Evolutionary conservation across 2,113 vertebrate species (phyloP).

Genomic region (Pachypanchax playfairii): DNA sequence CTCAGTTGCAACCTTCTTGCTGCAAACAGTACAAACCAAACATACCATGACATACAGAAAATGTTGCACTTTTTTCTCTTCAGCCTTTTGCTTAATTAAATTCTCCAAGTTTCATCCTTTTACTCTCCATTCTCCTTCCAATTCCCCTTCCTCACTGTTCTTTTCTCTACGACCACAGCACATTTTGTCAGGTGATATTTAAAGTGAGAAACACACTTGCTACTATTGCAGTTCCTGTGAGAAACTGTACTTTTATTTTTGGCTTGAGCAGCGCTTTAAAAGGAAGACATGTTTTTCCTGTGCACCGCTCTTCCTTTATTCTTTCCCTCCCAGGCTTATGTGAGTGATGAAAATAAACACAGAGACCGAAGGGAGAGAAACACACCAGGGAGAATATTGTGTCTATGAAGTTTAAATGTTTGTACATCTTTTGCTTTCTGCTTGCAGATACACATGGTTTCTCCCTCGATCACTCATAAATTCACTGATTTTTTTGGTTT

Average conservation of each 20-base stretch:
- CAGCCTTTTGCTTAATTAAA: slow-evolving; percentile 5
- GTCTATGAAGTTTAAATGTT: slow-evolving; percentile 33
- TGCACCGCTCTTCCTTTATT: slow-evolving; percentile 9
- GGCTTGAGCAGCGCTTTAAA: slow-evolving; percentile 31
- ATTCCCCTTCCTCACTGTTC: not conserved
- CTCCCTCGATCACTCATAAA: slow-evolving; percentile 20
- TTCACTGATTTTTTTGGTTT: not conserved
- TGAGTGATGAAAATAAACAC: slow-evolving; percentile 46
- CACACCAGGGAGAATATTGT: slow-evolving; percentile 28
- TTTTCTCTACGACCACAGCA: slow-evolving; percentile 13
- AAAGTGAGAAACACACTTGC: slow-evolving; percentile 12
- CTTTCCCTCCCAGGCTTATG: slow-evolving; percentile 24
- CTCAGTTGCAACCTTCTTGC: too few species aligned
- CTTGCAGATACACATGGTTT: slow-evolving; percentile 13
- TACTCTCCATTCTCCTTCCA: slow-evolving; percentile 9
- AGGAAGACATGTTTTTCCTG: slow-evolving; percentile 7
- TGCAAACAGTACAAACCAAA: not conserved
- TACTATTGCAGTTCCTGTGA: slow-evolving; percentile 12
- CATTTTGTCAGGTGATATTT: slow-evolving; percentile 37
- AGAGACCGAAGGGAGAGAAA: slow-evolving; percentile 19
- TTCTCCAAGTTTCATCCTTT: slow-evolving; percentile 2
- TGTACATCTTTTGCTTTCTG: slow-evolving; percentile 4
- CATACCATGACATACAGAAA: not conserved
- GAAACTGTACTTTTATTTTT: slow-evolving; percentile 33
- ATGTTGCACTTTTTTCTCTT: slow-evolving; percentile 33